Conservation (phyloP, 2,113 vertebrate species). For the Corynorhinus townsendii region DNA sequence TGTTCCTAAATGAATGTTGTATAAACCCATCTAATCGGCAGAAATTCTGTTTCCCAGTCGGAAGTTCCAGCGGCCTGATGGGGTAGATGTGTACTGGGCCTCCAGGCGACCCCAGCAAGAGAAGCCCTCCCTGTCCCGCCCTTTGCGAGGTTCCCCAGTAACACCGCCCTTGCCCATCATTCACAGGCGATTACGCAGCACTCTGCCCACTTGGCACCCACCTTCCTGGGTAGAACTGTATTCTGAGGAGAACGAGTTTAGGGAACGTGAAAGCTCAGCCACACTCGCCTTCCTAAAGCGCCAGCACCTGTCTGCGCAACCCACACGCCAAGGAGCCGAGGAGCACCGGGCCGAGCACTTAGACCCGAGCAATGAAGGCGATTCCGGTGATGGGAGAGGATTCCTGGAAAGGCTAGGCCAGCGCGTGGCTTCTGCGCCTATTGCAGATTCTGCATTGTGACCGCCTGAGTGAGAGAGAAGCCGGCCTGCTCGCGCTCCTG, state of each 20-base stretch:
- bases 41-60: background rate
- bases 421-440: background rate
- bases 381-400: background rate
- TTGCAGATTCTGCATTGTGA: background rate
- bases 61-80: too few relatives aligned
- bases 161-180: background rate
- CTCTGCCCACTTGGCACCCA: background rate
- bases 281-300: background rate
- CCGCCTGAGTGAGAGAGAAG: background rate
- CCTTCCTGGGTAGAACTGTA: background rate
- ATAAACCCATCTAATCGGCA: background rate
- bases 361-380: background rate
- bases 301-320: background rate
- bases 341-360: background rate
- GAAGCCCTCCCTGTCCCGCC: too few relatives aligned
- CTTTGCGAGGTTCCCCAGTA: background rate
- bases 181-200: background rate
- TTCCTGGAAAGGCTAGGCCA: background rate
- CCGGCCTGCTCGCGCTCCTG: rapidly evolving
- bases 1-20: background rate
- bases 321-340: background rate
- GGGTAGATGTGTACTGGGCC: too few relatives aligned
- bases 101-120: too few relatives aligned
- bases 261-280: background rate
- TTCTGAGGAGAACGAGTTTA: background rate